A percentile compares a stretch with the other conserved stretches of the same genome.
phyloP scores from a whole-genome alignment of 2,797 vertebrate genomes.

The Protosalanx chinensis region DNA sequence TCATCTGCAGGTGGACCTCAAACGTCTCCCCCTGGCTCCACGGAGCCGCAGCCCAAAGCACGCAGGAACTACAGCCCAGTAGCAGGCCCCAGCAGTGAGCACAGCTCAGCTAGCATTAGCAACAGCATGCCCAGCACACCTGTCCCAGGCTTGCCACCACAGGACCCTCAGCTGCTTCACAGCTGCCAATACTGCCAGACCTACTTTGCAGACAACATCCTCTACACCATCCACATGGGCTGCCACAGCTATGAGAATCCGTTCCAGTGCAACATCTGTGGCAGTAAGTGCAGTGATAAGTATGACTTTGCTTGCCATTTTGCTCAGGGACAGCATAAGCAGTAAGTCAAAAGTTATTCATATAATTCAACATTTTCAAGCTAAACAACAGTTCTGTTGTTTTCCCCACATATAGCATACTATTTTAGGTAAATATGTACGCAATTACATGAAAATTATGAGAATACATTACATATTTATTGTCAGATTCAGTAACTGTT shows the following conservation, averaged over 20 bases:
- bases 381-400: neutral
- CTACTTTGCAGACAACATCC: conserved; percentile 93
- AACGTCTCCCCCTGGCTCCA: conserved; percentile 76
- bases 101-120: conserved; percentile 79
- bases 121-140: conserved; percentile 89
- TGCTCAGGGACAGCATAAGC: conserved; percentile 92
- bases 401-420: too few relatives aligned
- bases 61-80: conserved; percentile 81
- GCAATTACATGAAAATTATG: neutral
- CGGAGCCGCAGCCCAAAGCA: conserved; percentile 73
- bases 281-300: conserved; percentile 90
- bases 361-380: neutral
- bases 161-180: conserved; percentile 83
- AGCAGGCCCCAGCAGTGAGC: conserved; percentile 81
- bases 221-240: conserved; percentile 98
- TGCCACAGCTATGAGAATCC: conserved; percentile 95
- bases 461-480: neutral
- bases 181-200: conserved; percentile 96
- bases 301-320: conserved; percentile 99
- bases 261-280: conserved; percentile 97
- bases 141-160: conserved; percentile 51
- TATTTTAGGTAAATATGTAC: neutral
- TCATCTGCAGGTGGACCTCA: conserved; percentile 73
- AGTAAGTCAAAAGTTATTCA: conserved; percentile 59
- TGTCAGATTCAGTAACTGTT: neutral